phyloP scores from a whole-genome alignment of 2,888 invertebrate genomes.

The Macrophya alboannulata region DNA sequence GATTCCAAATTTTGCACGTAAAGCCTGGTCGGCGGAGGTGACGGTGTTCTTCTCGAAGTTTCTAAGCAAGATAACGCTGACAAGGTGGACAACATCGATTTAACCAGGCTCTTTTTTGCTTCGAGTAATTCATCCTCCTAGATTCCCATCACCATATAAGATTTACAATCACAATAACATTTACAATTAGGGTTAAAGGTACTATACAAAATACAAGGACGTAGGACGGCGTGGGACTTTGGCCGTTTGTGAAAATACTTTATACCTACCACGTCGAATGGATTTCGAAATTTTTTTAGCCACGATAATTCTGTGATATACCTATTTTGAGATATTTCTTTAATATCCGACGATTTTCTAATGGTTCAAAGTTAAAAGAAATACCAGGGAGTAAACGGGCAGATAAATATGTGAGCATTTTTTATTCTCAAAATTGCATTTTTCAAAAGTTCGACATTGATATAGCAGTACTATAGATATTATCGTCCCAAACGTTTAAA shows the following conservation, averaged over 20 bases:
- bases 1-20: conserved; percentile 66
- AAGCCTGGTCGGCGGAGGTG: conserved; percentile 76
- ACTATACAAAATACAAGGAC: neutral
- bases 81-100: conserved; percentile 72
- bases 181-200: neutral
- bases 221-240: neutral
- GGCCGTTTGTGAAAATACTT: neutral
- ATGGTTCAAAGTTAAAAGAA: too few species aligned
- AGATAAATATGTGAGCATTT: too few species aligned
- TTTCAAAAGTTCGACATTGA: too few species aligned
- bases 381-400: too few species aligned
- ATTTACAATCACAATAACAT: conserved; percentile 18
- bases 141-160: conserved; percentile 51
- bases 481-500: too few species aligned
- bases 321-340: too few species aligned
- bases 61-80: conserved; percentile 75
- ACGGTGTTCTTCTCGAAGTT: conserved; percentile 71
- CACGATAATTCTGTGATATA: too few species aligned
- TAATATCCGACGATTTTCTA: too few species aligned
- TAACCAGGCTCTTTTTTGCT: conserved; percentile 72
- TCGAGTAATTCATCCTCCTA: conserved; percentile 73
- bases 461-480: too few species aligned
- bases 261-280: neutral
- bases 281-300: neutral
- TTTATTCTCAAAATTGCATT: too few species aligned